Evolutionary conservation across 2,888 invertebrate species (phyloP).

Genomic region (Rapana venosa): DNA sequence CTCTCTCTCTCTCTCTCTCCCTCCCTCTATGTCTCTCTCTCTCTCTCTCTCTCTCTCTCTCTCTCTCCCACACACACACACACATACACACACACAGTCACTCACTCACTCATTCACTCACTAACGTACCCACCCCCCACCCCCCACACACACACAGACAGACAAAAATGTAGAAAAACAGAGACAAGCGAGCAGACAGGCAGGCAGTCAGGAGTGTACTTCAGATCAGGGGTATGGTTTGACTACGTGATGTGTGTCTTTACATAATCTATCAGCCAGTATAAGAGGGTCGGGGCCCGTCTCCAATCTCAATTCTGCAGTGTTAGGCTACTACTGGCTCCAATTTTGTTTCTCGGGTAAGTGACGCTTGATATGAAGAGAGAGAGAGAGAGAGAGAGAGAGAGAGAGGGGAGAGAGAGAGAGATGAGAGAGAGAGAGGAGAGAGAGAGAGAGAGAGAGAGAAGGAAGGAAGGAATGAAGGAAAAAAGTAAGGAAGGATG

Average conservation of each 20-base stretch:
- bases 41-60: too few species aligned
- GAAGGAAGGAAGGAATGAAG: background rate
- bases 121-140: too few species aligned
- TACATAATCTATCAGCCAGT: background rate
- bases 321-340: background rate
- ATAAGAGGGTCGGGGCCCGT: background rate
- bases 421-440: background rate
- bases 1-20: too few species aligned
- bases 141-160: background rate
- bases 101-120: too few species aligned
- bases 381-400: slow-evolving; percentile 4
- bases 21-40: too few species aligned
- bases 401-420: background rate
- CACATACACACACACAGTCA: too few species aligned
- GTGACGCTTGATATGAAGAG: background rate
- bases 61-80: too few species aligned
- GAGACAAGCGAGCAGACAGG: background rate
- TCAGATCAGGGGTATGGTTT: background rate
- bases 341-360: background rate
- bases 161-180: background rate
- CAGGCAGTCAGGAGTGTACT: background rate
- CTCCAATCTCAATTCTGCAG: background rate
- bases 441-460: background rate
- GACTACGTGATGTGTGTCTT: background rate
- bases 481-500: background rate